Evolutionary conservation across 1,140 invertebrate genomes (phyloP), one percentile per base, ranked within the genome.

Genomic region (Tyrophagus putrescentiae): DNA sequence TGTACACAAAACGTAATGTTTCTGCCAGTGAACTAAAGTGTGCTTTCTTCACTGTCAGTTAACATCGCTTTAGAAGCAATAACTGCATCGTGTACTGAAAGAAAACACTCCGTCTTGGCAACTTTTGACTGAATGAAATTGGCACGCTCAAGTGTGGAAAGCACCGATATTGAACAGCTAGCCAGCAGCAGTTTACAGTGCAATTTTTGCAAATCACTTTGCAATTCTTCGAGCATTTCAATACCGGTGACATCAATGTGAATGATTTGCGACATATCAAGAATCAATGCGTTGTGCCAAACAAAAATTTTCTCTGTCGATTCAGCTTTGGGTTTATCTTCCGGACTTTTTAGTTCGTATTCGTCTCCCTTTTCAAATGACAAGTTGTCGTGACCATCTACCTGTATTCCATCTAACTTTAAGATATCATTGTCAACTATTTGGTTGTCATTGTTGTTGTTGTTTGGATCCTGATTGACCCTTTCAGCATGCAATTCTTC

Each of bases 51-150:
- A n/a, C n/a, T n/a, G n/a, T n/a, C n/a, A n/a, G n/a, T n/a, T n/a
- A n/a, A n/a, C n/a, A n/a, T n/a, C n/a, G n/a, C n/a, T n/a, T 39
- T 39, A 39, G 45, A 21, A 29, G 45, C 45, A 48, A 48, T 48
- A 7, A 48, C 45, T 18, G 45, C 45, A 48, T 48, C 45, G 45
- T 48, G 45, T 7, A 48, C 45, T 29, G 45, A 48, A 7, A 48
- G 45, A 29, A 48, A 48, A 48, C 45, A 48, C 13, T 48, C 21
- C 13, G 23, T 29, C 18, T 48, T 48, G 18, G 7, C 7, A 7
- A 48, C 18, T 25, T 25, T 48, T 7, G 23, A 13, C 21, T 6
- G 45, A 21, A 48, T 25, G 45, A 48, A 48, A 13, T 48, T 48
- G 7, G 45, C 45, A 6, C 45, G 7, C 18, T 48, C 7, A 13